phyloP scores from a whole-genome alignment of 2,113 vertebrate genomes.

The Leptobrachium leishanense region DNA sequence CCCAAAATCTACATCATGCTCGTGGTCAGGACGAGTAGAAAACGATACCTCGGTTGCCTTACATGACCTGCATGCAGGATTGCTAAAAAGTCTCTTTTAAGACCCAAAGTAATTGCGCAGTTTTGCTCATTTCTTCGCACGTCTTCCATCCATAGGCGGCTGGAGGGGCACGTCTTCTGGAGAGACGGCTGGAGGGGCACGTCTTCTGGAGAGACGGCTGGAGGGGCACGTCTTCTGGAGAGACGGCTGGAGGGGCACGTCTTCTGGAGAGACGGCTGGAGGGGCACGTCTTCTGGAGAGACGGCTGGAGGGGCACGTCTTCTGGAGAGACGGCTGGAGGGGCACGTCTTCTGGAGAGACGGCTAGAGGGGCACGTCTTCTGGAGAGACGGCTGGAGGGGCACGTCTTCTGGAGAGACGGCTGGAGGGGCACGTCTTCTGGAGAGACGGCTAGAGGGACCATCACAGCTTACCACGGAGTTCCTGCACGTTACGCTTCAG shows the following conservation, averaged over 20 bases:
- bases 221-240: not conserved
- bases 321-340: not conserved
- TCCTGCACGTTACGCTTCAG: constrained; percentile 1
- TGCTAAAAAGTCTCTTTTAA: constrained; percentile 48
- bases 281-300: constrained; percentile 2
- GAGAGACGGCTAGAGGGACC: no score
- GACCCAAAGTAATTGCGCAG: constrained; percentile 61
- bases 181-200: not conserved
- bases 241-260: not conserved
- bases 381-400: not conserved
- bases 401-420: no score
- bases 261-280: not conserved
- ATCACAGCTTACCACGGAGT: constrained; percentile 9
- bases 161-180: not conserved
- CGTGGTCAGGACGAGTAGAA: constrained; percentile 58
- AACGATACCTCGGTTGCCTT: constrained; percentile 60
- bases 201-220: not conserved
- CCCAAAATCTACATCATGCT: constrained; percentile 67
- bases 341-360: constrained; percentile 2
- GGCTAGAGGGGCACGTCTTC: not conserved
- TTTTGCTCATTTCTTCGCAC: constrained; percentile 28
- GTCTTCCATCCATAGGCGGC: not conserved
- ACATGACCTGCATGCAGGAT: constrained; percentile 89
- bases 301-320: not conserved
- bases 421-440: no score